Evolutionary conservation across 2,797 vertebrate species (phyloP), one percentile per base, ranked within the genome.

Genomic region (Sebastes taczanowskii): DNA sequence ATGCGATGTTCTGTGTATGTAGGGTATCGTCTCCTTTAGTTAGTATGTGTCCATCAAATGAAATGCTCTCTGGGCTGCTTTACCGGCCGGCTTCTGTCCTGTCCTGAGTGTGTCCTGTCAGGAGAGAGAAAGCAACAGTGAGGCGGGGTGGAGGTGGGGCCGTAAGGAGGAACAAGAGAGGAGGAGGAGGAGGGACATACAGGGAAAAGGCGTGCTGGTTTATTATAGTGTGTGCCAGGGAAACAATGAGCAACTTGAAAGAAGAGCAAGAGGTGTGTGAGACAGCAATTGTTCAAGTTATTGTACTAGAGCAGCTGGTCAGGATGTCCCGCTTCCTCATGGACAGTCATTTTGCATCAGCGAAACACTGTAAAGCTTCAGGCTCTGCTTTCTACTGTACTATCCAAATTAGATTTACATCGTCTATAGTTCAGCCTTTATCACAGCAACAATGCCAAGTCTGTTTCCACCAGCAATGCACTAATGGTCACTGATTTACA

Each of bases 91-190:
- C 89, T 82, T 66, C 82, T 86, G 86, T 87, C 86, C 89, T 63
- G 79, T 88, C 80, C 74, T 18, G 60, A 79, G 78, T 38, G 75
- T 81, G 85, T 91, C 91, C 91, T 92, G 84, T 86, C 81, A 88
- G 67, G 74, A 63, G 71, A 80, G 81, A 59, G 80, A 79, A 14
- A 89, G 86, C 73, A 87, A 78, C 71, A 74, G 85, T 90, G 90
- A 92, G 80, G 74, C 63, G 4, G 80, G 73, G 81, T 60, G 81
- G 88, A 90, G 90, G 89, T 81, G 85, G 89, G 66, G 89, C 78
- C 62, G 65, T 38, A 60, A 68, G 18, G 35, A 29, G 34, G 60
- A 74, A 34, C 23, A 68, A 62, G 58, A 65, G 55, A 68, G 38
- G 16, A 78, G 66, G 61, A 68, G 83, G 84, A 83, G 82, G 83